Conservation (phyloP, 2,797 vertebrate species). For the Prunella strophiata region DNA sequence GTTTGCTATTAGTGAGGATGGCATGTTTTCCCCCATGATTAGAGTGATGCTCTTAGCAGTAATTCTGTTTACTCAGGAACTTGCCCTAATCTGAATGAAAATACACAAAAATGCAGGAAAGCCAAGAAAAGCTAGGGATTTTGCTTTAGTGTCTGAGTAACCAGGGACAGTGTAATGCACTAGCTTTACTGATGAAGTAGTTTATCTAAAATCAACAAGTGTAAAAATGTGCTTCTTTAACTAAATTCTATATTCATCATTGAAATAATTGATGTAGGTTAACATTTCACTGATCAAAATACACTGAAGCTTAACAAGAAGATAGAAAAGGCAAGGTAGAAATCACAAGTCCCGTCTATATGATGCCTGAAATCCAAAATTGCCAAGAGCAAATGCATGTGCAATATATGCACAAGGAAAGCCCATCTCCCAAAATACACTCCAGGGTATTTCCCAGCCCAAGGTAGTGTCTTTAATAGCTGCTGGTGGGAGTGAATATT, state of each 20-base stretch:
- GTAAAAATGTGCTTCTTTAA: background rate
- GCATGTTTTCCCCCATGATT: background rate
- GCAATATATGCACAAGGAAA: background rate
- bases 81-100: background rate
- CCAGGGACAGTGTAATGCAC: background rate
- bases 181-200: background rate
- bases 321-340: background rate
- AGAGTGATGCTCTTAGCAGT: background rate
- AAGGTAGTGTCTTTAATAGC: background rate
- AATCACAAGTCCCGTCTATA: background rate
- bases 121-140: background rate
- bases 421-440: background rate
- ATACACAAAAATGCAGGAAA: background rate
- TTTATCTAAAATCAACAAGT: background rate
- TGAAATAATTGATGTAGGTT: background rate
- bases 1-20: background rate
- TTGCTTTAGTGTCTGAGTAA: background rate
- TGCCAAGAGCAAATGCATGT: background rate
- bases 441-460: background rate
- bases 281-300: background rate
- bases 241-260: background rate
- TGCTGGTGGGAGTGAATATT: accelerated
- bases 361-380: background rate
- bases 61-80: background rate
- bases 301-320: background rate